Evolutionary conservation across 2,113 vertebrate genomes (phyloP).

Genomic region (Rhinoptilus africanus): DNA sequence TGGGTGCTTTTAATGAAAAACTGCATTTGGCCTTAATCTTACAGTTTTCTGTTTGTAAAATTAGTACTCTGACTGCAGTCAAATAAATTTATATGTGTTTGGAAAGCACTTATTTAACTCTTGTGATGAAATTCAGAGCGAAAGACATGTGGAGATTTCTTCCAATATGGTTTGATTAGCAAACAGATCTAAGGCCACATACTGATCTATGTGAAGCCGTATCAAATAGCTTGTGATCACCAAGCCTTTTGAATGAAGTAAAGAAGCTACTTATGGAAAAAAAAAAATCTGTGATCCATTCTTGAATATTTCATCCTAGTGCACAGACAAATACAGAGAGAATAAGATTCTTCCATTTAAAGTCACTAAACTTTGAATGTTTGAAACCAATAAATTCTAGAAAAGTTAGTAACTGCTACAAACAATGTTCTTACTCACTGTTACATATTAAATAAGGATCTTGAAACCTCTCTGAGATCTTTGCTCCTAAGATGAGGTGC

Average conservation of each 20-base stretch:
- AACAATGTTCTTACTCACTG: neutral
- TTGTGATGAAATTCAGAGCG: neutral
- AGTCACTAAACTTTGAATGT: neutral
- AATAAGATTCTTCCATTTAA: neutral
- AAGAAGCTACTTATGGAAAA: neutral
- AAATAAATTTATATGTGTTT: neutral
- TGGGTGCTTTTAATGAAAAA: neutral
- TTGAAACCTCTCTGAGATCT: neutral
- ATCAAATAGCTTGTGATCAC: neutral
- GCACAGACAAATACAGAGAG: neutral
- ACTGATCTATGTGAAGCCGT: neutral
- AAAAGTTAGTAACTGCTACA: neutral
- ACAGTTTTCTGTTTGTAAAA: neutral
- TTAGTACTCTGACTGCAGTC: neutral
- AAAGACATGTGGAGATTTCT: neutral
- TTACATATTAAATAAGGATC: neutral
- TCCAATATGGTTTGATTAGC: neutral
- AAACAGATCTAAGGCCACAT: neutral
- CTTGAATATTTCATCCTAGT: neutral
- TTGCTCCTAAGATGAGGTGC: neutral
- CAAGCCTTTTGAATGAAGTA: neutral
- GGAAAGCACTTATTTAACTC: neutral
- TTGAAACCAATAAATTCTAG: neutral
- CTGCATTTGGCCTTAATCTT: neutral
- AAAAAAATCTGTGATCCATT: neutral